Evolutionary conservation across 1,140 invertebrate species (phyloP), one percentile per base, ranked within the genome.

Genomic region (Semibalanus balanoides): DNA sequence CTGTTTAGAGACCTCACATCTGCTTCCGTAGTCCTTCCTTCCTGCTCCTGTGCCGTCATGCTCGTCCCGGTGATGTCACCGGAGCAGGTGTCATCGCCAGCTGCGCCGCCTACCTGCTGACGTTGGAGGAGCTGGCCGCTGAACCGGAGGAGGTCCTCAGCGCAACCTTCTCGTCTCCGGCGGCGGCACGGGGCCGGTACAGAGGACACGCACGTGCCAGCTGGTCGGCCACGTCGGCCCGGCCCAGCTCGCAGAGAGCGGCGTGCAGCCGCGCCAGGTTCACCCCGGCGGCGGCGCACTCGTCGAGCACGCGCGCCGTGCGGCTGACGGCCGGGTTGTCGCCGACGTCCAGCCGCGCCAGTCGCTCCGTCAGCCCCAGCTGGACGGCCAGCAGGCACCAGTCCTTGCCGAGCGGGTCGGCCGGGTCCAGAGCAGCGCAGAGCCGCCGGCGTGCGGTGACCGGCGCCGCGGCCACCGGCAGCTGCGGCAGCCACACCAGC

Each of bases 371-470:
- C 74, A 91, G 83, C 30, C 91, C 91, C 35, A 94, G 83, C 77
- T 89, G 86, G 0, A 94, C 88, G 7, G 92, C 92, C 35, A 94
- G 82, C 76, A 94, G 85, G 82, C 91, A 79, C 78, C 78, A 79
- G 82, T 94, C 92, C 78, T 89, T 85, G 22, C 93, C 93, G 81
- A 92, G 88, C 3, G 88, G 86, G 82, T 94, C 91, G 14, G 90
- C 87, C 0, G 91, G 90, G 84, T 95, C 93, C 25, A 95, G 83
- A 75, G 92, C 83, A 30, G 87, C 83, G 75, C 89, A 88, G 51
- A 64, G 51, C 7, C 51, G 51, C 7, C 51, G 51, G 74, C 84
- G 81, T 30, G 85, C 85, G 78, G 89, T 88, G 83, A 91, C 90
- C 76, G 90, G 89, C 29, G 92, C 84, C 77, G 92, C 84, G 77